phyloP scores from a whole-genome alignment of 1,140 invertebrate species.

The Drosophila seguyi region DNA sequence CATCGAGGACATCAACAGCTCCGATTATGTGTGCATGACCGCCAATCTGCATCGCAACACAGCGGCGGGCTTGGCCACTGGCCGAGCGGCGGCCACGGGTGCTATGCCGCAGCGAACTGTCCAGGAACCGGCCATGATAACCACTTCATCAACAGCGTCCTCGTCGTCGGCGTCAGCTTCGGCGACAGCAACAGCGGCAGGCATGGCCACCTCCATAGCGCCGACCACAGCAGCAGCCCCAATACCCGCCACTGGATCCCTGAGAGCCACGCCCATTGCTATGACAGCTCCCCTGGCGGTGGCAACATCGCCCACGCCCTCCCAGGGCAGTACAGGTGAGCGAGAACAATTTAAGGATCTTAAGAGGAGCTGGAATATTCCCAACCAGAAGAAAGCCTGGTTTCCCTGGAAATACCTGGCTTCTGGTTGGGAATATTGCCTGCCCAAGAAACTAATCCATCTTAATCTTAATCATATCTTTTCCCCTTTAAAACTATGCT shows the following conservation, averaged over 20 bases:
- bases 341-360: neutral
- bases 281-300: slow-evolving; percentile 65
- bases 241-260: slow-evolving; percentile 36
- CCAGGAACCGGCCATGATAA: slow-evolving; percentile 25
- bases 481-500: slow-evolving; percentile 29
- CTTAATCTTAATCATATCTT: neutral
- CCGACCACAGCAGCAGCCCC: slow-evolving; percentile 32
- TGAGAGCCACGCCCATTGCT: slow-evolving; percentile 69
- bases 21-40: slow-evolving; percentile 91
- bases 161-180: neutral
- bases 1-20: slow-evolving; percentile 88
- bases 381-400: neutral
- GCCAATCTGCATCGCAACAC: slow-evolving; percentile 86
- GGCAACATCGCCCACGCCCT: slow-evolving; percentile 82
- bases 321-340: slow-evolving; percentile 80
- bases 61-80: slow-evolving; percentile 32
- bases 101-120: slow-evolving; percentile 37
- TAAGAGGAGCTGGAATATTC: neutral
- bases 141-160: neutral
- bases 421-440: neutral
- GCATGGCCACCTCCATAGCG: slow-evolving; percentile 1
- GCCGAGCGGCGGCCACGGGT: slow-evolving; percentile 11
- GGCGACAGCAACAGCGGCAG: neutral
- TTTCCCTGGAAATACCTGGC: neutral
- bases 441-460: slow-evolving; percentile 14